Base-by-base conservation (phyloP, 2,797 vertebrate species). In the Bradypodion pumilum region DNA sequence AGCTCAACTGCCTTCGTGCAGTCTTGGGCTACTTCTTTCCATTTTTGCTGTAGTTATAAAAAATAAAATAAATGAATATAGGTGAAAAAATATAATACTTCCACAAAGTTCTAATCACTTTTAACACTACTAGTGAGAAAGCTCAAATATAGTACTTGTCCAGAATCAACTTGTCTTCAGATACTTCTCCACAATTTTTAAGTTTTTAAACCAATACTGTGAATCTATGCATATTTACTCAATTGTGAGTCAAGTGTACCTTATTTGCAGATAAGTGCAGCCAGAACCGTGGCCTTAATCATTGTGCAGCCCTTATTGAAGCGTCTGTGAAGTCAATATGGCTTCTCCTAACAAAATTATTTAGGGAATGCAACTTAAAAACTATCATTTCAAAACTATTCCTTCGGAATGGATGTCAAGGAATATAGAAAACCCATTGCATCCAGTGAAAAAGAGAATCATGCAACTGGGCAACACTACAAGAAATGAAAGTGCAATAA, bases 1-100 rank as follows among this genome's bases (percentile, higher is more conserved):
- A 99, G 94, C 70, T 97, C 98, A 86, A 99, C 98, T 1, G 99
- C 99, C 90, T 97, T 97, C 86, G 96, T 97, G 93, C 99, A 99
- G 83, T 99, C 99, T 92, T 98, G 96, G 32, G 98, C 97, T 89
- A 99, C 98, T 86, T 99, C 98, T 87, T 96, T 95, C 98, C 98
- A 99, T 89, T 98, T 99, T 96, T 96, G 96, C 99, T 99, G 95
- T 82, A 96, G 91, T 88, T n/a, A 86, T 59, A 88, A 88, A 56
- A 19, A 21, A 56, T 56, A 19, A 40, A 89, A 87, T 5, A 85
- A 0, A 1, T 16, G 10, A 37, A 91, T 87, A 89, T 66, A 86
- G 27, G 59, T 8, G 60, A 27, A 89, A 72, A 82, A 89, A 89
- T 72, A 80, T 74, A 88, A 81, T 25, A 80, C 63, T 73, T 85